Base-by-base conservation (phyloP, 2,113 vertebrate genomes). In the Redunca redunca region DNA sequence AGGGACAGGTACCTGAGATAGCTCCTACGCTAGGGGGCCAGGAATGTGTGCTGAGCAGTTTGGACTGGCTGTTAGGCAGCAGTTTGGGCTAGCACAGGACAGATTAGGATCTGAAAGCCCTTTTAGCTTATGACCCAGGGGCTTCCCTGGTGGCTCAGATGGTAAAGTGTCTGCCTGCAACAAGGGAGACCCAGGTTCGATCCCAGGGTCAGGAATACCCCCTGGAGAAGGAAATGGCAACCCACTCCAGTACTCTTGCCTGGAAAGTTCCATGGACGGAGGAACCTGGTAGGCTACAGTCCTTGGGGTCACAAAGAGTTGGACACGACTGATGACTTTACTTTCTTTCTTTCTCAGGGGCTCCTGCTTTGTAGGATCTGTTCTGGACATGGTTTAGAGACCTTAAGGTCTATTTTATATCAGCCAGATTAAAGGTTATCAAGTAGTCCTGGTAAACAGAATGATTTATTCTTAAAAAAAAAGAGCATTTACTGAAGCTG, bases 141-240 rank as follows among this genome's bases (percentile, higher is more conserved):
- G 5, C n/a, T 71, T 71, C 19, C 67, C 67, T 40, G n/a, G n/a
- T 71, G 10, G 67, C n/a, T 40, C n/a, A 40, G 10, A 40, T 23
- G n/a, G 67, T 23, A 71, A 71, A 71, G 10, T 6, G 19, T 40
- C 67, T 71, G 19, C n/a, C 67, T 13, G 10, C 2, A 71, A 12
- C 1, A 2, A 11, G 0, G n/a, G 10, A 71, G n/a, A 40, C 19
- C 19, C 0, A 0, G n/a, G n/a, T 23, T 71, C 10, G 0, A 40
- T 71, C n/a, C n/a, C 19, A 23, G 19, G 4, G 19, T 40, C 10
- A 0, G n/a, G n/a, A 71, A 12, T 2, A 71, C 12, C 67, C n/a
- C 67, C 67, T 71, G n/a, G 67, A 13, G 67, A 71, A 71, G n/a
- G 67, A 67, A n/a, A n/a, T n/a, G 64, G 33, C n/a, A 71, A 71